Base-by-base conservation (phyloP, 2,888 invertebrate genomes). In the Eristalinus sepulchralis region DNA sequence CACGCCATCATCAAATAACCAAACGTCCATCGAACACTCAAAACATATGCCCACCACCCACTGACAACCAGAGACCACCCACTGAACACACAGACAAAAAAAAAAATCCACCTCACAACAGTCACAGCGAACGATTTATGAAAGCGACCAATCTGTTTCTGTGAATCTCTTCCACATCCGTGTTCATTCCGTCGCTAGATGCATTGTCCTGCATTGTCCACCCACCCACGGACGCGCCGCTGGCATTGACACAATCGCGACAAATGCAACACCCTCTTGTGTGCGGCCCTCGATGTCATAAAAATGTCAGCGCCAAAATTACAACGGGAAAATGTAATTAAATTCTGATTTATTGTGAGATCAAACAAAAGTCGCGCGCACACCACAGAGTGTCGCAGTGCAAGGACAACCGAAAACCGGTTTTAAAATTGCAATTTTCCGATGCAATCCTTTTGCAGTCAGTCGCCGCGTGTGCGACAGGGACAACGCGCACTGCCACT, bases 341-440 rank as follows among this genome's bases (percentile, higher is more conserved):
- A 86, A 82, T 79, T 82, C 82, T 86, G 86, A 86, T 86, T 79
- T 86, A 86, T 82, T 82, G 78, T 82, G 73, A 82, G 86, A 82
- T 86, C 86, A 86, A 86, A 86, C 86, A 86, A 86, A 86, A 78
- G 73, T 78, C 75, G 39, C 79, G 39, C 79, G 47, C 39, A 39
- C 47, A 11, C 55, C 53, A 34, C 70, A 36, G 27, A 57, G 31
- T 17, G 73, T 11, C 39, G n/a, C 36, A 62, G 27, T 33, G 33
- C 62, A 36, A 20, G 67, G 22, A 68, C 71, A 70, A 60, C 22
- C 55, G 71, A 53, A 66, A 75, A 75, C 66, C 57, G 60, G 71
- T 86, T 86, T 82, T 63, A 73, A 86, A 82, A 82, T 79, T 86
- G 86, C 86, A 82, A 86, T 86, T 86, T 86, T 82, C 78, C 82